Evolutionary conservation across 2,888 invertebrate species (phyloP), one percentile per base, ranked within the genome.

Genomic region (Hetaerina titia): DNA sequence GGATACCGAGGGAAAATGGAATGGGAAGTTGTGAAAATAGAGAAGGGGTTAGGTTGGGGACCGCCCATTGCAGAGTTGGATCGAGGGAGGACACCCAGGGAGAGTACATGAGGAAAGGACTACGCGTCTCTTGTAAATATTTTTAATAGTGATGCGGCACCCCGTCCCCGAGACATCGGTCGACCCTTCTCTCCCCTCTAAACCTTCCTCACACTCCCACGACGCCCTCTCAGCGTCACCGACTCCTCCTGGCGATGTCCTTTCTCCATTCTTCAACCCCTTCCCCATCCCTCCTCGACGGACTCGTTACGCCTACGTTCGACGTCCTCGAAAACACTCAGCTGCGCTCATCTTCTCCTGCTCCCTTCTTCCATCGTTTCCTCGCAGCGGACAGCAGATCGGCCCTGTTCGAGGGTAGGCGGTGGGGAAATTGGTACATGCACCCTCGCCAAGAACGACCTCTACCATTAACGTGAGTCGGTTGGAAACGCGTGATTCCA

Each of bases 131-230:
- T 74, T 92, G 69, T 92, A 81, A 81, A 81, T 81, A 81, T 92
- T 92, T 92, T 92, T 92, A 92, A 92, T 92, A 92, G 92, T 92
- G 74, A 92, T 92, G 69, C 57, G 92, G 64, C 69, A 92, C 92
- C 56, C n/a, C 69, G 92, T 92, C 92, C 56, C 45, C 69, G 92
- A 69, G 22, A 31, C 69, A 45, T 69, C 81, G 2, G 25, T 25
- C 81, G 81, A 81, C 22, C 25, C 81, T 22, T 13, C 25, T 31
- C 25, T 11, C 6, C 81, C 81, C 31, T 13, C 9, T 15, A 4
- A 25, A 25, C 69, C 69, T 8, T 57, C 88, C 56, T 57, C 88
- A 7, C 19, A 19, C 58, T 57, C 89, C 89, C 89, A 89, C 57
- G 89, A 89, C n/a, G 57, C 57, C 57, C 31, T 31, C 81, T n/a